Conservation (phyloP, 1,140 invertebrate species). For the Camponotus floridanus region DNA sequence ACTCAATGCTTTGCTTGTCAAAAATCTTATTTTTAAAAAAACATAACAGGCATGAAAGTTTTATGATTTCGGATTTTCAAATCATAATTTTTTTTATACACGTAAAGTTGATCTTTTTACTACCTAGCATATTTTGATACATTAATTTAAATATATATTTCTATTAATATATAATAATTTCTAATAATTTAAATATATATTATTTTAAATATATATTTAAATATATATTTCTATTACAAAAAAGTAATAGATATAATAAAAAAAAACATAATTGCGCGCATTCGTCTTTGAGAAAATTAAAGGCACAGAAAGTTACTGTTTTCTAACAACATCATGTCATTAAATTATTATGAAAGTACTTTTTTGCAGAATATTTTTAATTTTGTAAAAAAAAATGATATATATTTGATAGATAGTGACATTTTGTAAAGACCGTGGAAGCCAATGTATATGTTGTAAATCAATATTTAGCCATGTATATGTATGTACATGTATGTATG, state of each 20-base stretch:
- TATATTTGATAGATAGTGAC: background rate
- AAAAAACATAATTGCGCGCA: background rate
- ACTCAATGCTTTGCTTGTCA: constrained; percentile 1
- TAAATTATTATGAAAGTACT: constrained; percentile 5
- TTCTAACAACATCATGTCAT: background rate
- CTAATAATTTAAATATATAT: no score
- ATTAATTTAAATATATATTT: constrained; percentile 30
- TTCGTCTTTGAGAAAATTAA: constrained; percentile 41
- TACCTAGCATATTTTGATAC: background rate
- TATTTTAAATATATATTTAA: constrained; percentile 35
- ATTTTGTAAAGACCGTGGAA: constrained; percentile 21
- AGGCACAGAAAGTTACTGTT: constrained; percentile 18
- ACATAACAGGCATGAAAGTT: background rate
- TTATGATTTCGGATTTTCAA: background rate
- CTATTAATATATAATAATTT: no score
- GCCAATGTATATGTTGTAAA: constrained; percentile 5
- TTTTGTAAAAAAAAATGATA: background rate
- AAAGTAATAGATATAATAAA: constrained; percentile 15
- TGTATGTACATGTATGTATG: background rate
- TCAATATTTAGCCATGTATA: background rate
- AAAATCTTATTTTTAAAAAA: background rate
- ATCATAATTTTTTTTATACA: constrained; percentile 23
- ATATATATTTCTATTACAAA: constrained; percentile 2
- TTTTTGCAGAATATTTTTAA: background rate
- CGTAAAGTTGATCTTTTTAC: background rate